Base-by-base conservation (phyloP, 2,888 invertebrate genomes). In the Parnassius apollo region DNA sequence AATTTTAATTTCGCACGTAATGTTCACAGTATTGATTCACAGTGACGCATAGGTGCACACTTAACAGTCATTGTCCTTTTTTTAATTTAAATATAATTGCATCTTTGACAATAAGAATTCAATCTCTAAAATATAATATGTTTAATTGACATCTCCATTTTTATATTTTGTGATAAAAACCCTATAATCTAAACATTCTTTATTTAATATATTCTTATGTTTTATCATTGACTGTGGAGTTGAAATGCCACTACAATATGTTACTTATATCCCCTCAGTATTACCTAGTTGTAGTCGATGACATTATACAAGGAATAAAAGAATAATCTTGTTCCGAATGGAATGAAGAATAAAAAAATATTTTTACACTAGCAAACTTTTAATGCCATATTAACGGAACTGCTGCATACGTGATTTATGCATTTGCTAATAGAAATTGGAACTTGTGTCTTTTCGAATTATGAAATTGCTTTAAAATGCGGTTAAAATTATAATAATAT, bases 31-130 rank as follows among this genome's bases (percentile, higher is more conserved):
- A 35, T 35, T 35, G 35, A 35, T 35, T 7, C 35, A 18, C 18
- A 35, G 35, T 35, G 35, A 35, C 4, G 35, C 35, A 35, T 35
- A 35, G 46, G 46, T n/a, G 46, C 12, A 12, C 4, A 46, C 12
- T 46, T 46, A 7, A 46, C 46, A 12, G 13, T 13, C 49, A 12
- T 49, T 49, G 2, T 49, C 0, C n/a, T 13, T 13, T 49, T 12
- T 49, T 49, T 13, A 18, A 49, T 13, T 49, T 13, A 13, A 49
- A 9, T 46, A 48, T 59, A 51, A 56, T 59, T 55, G 25, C 46
- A 59, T 63, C 18, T 56, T 42, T 63, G 63, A 63, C 63, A 63
- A 63, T 63, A 63, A 63, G 56, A 59, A 59, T 50, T 42, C 50
- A 45, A 63, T 55, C 58, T 7, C 54, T 55, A 45, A 55, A 22